Conservation (phyloP, 2,113 vertebrate species). For the Seriola aureovittata region DNA sequence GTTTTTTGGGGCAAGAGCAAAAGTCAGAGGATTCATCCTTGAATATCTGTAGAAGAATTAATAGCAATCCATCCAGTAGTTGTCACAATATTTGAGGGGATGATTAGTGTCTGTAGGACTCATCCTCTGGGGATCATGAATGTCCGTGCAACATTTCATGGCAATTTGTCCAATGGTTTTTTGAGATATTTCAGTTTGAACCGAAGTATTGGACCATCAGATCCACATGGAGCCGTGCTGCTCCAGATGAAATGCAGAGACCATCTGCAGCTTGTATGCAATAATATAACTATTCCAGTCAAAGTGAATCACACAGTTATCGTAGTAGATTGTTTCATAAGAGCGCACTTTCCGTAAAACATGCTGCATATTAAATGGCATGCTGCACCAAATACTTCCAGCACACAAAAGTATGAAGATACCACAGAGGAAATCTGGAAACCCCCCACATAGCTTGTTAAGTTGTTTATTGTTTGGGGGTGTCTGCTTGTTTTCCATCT, state of each 20-base stretch:
- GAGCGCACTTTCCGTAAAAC: slow-evolving; percentile 17
- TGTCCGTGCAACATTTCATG: neutral
- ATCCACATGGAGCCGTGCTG: neutral
- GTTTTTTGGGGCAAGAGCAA: neutral
- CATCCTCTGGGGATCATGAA: neutral
- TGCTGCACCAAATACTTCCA: slow-evolving; percentile 32
- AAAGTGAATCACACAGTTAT: slow-evolving; percentile 16
- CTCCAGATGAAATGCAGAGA: slow-evolving; percentile 18
- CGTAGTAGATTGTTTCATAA: slow-evolving; percentile 4
- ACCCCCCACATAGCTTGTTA: neutral
- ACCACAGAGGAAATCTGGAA: slow-evolving; percentile 29
- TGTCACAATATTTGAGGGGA: neutral
- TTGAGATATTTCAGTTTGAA: neutral
- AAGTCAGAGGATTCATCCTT: neutral
- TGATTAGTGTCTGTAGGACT: neutral
- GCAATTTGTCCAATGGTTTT: neutral
- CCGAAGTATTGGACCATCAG: neutral
- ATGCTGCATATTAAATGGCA: slow-evolving; percentile 15
- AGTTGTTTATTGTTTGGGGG: slow-evolving; percentile 30
- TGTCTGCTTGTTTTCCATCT: slow-evolving; percentile 22
- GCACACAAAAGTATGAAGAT: neutral
- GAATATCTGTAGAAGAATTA: neutral
- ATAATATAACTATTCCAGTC: slow-evolving; percentile 1
- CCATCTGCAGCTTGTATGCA: slow-evolving; percentile 40
- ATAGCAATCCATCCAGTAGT: neutral